Evolutionary conservation across 2,797 vertebrate species (phyloP).

Genomic region (Gambelia wislizenii): DNA sequence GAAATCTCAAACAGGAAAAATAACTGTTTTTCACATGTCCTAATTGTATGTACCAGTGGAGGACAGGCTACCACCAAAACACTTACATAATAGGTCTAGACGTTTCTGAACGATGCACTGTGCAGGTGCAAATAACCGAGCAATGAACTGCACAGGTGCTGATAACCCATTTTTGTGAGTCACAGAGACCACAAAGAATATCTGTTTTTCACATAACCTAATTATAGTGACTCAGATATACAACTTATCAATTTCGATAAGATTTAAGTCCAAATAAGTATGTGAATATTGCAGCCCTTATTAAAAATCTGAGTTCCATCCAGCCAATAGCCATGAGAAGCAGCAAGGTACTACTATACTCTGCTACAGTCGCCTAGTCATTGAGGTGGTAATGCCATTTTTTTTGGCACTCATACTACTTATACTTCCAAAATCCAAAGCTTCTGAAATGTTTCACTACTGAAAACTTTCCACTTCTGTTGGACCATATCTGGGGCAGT

Average conservation of each 20-base stretch:
- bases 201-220: not conserved
- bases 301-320: not conserved
- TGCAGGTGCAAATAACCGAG: no score
- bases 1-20: not conserved
- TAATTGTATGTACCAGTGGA: not conserved
- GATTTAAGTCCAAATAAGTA: not conserved
- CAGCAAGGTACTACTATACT: not conserved
- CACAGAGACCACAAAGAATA: no score
- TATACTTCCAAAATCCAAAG: not conserved
- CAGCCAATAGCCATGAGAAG: no score
- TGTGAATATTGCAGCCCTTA: not conserved
- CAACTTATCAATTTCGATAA: not conserved
- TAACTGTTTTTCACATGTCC: not conserved
- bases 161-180: no score
- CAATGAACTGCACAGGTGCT: no score
- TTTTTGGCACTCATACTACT: no score
- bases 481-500: not conserved
- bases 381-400: not conserved
- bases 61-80: no score
- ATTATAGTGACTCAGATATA: not conserved
- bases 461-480: not conserved
- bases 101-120: no score
- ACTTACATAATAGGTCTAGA: no score
- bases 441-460: not conserved
- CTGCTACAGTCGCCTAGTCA: not conserved